A percentile compares a stretch with the other conserved stretches of the same genome.
phyloP scores from a whole-genome alignment of 2,888 invertebrate genomes.

The Rhimphoctona megacephalus region DNA sequence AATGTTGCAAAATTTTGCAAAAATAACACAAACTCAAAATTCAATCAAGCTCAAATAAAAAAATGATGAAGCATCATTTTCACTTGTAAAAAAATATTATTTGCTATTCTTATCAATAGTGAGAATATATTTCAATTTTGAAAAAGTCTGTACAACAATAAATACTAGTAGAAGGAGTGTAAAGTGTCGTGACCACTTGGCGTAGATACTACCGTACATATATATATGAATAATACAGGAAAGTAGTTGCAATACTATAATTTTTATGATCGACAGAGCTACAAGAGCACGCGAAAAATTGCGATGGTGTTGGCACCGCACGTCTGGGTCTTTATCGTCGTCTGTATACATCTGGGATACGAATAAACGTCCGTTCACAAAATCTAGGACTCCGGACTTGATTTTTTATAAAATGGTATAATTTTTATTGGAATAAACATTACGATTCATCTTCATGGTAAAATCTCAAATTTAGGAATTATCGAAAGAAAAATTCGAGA shows the following conservation, averaged over 20 bases:
- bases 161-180: conserved; percentile 6
- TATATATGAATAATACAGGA: conserved; percentile 10
- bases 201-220: conserved; percentile 4
- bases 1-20: not conserved
- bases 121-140: not conserved
- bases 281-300: conserved; percentile 49
- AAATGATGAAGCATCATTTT: not conserved
- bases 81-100: not conserved
- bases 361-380: conserved; percentile 5
- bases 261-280: conserved; percentile 56
- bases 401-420: not conserved
- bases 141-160: conserved; percentile 17
- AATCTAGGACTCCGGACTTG: not conserved
- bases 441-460: not conserved
- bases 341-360: conserved; percentile 6
- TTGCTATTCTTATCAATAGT: not conserved
- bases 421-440: not conserved
- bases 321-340: conserved; percentile 29
- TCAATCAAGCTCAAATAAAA: not conserved
- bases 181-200: conserved; percentile 36
- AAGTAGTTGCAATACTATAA: conserved; percentile 47
- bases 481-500: not conserved
- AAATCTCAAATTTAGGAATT: not conserved
- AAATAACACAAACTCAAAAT: not conserved
- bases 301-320: conserved; percentile 21